Conservation (phyloP, 2,797 vertebrate species). For the Prunella strophiata region DNA sequence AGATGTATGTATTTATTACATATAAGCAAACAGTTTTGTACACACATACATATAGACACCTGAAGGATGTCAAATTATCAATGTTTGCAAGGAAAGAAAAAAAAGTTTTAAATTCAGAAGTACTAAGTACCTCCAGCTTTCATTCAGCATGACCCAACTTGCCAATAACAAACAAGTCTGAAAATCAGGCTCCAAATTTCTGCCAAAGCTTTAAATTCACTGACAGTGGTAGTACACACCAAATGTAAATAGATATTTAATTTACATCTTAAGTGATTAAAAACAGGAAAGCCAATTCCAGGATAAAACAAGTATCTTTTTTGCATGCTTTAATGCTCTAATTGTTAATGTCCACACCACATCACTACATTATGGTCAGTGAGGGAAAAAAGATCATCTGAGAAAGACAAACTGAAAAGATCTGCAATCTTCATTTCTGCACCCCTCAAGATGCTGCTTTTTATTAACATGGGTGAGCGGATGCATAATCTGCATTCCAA, state of each 20-base stretch:
- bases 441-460: background rate
- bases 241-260: background rate
- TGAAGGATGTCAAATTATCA: background rate
- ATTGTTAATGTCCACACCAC: background rate
- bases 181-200: background rate
- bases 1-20: rapidly evolving
- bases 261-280: background rate
- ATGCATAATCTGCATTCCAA: conserved; percentile 6
- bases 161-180: background rate
- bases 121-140: background rate
- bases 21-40: background rate
- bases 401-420: background rate
- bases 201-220: background rate
- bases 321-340: background rate
- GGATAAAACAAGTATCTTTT: background rate
- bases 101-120: background rate
- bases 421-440: background rate
- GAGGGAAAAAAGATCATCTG: background rate
- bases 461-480: background rate
- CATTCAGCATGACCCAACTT: background rate
- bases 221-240: background rate
- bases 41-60: rapidly evolving
- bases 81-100: background rate
- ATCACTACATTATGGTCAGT: background rate
- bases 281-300: background rate